Evolutionary conservation across 1,140 invertebrate species (phyloP).

Genomic region (Teleopsis dalmanni): DNA sequence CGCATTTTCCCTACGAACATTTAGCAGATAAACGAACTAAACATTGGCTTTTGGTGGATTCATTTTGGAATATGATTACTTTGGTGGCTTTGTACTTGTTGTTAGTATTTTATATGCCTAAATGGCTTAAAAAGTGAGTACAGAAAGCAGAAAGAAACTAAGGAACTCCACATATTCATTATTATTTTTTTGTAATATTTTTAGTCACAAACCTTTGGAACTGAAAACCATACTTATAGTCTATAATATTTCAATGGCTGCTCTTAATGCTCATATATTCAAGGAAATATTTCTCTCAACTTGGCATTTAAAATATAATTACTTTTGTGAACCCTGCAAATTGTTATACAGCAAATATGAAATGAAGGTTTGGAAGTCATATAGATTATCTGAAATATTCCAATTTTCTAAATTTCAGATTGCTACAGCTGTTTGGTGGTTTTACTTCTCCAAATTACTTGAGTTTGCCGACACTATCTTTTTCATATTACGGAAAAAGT

Average conservation of each 20-base stretch:
- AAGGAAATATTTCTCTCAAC: slow-evolving; percentile 67
- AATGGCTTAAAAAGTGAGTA: slow-evolving; percentile 64
- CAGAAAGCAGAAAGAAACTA: neutral
- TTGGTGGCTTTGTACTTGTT: slow-evolving; percentile 71
- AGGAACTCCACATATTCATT: neutral
- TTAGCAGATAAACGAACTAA: slow-evolving; percentile 69
- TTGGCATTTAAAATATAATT: slow-evolving; percentile 73
- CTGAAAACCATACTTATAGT: slow-evolving; percentile 69
- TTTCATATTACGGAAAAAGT: slow-evolving; percentile 83
- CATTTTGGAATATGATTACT: slow-evolving; percentile 66
- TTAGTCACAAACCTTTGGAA: slow-evolving; percentile 62
- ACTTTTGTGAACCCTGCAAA: slow-evolving; percentile 81
- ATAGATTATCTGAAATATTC: neutral
- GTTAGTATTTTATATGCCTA: slow-evolving; percentile 73
- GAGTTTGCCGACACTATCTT: slow-evolving; percentile 92
- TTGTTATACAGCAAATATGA: slow-evolving; percentile 75
- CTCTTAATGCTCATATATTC: slow-evolving; percentile 79
- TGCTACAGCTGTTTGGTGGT: slow-evolving; percentile 92
- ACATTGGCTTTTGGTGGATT: slow-evolving; percentile 81
- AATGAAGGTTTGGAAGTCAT: slow-evolving; percentile 57
- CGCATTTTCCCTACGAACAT: slow-evolving; percentile 5
- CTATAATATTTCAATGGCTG: slow-evolving; percentile 80
- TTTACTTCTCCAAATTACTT: slow-evolving; percentile 88
- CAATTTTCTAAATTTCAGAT: slow-evolving; percentile 60
- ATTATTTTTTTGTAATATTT: slow-evolving; percentile 12